Percentiles rank a stretch among this genome's conserved stretches.
Evolutionary conservation across 2,797 vertebrate species (phyloP).

Genomic region (Schizopygopsis pylzovi): DNA sequence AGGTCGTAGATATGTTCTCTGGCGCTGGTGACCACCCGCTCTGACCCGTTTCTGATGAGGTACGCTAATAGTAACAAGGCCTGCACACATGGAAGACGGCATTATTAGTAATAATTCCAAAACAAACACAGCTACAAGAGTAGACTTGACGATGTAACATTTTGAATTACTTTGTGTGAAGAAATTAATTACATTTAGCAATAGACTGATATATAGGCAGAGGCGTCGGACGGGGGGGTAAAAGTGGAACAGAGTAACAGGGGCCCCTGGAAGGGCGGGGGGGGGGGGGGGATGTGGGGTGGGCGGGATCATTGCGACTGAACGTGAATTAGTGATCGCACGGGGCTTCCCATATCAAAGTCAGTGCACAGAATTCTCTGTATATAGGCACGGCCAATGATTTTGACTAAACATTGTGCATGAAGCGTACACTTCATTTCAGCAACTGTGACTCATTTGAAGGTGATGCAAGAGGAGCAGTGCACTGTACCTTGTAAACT

Average conservation of each 20-base stretch:
- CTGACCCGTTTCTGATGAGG: slow-evolving; percentile 98
- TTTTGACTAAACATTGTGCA: neutral
- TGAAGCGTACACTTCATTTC: neutral
- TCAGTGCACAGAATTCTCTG: too few species aligned
- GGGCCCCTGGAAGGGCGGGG: too few species aligned
- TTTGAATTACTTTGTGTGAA: neutral
- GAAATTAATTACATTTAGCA: neutral
- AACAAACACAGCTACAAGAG: neutral
- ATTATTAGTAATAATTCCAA: neutral
- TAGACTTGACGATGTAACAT: neutral
- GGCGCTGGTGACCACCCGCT: slow-evolving; percentile 98
- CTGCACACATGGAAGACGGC: slow-evolving; percentile 72
- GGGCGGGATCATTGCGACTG: too few species aligned
- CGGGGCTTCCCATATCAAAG: too few species aligned
- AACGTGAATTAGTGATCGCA: too few species aligned
- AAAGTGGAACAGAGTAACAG: too few species aligned
- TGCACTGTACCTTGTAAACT: slow-evolving; percentile 90
- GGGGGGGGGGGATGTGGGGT: too few species aligned
- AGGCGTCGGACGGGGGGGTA: too few species aligned
- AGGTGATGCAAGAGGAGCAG: slow-evolving; percentile 32
- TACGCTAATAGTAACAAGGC: slow-evolving; percentile 96
- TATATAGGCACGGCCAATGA: neutral
- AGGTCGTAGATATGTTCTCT: slow-evolving; percentile 99
- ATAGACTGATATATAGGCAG: neutral
- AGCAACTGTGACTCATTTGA: neutral